phyloP scores from a whole-genome alignment of 2,113 vertebrate species.

The Cyprinodon brontotheroides region DNA sequence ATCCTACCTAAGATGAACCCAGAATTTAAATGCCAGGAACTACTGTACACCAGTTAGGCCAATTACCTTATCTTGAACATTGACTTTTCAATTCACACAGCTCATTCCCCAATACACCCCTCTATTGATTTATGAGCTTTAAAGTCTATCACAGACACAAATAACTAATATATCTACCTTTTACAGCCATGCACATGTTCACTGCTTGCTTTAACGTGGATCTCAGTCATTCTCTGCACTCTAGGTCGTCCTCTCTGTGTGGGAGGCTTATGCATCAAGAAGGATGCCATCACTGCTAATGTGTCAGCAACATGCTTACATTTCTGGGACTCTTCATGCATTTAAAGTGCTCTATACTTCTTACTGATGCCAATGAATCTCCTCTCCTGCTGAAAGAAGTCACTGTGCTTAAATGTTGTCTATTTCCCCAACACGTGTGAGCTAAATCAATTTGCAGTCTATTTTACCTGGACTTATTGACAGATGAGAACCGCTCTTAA shows the following conservation, averaged over 20 bases:
- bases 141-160: neutral
- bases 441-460: conserved; percentile 16
- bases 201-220: neutral
- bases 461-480: conserved; percentile 25
- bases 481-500: conserved; percentile 3
- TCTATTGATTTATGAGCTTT: conserved; percentile 11
- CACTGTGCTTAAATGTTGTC: conserved; percentile 30
- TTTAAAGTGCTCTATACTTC: conserved; percentile 47
- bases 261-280: conserved; percentile 29
- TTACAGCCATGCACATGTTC: neutral
- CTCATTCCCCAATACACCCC: neutral
- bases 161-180: neutral
- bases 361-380: conserved; percentile 27
- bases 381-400: conserved; percentile 32
- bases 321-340: conserved; percentile 41
- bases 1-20: neutral
- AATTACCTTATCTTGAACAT: conserved; percentile 17
- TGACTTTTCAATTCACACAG: neutral
- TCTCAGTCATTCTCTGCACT: neutral
- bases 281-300: conserved; percentile 37
- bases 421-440: neutral
- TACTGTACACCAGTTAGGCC: neutral
- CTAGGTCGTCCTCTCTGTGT: conserved; percentile 25
- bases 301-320: conserved; percentile 34
- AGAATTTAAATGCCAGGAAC: neutral